phyloP scores from a whole-genome alignment of 2,797 vertebrate genomes.

The Epinephelus malabaricus region DNA sequence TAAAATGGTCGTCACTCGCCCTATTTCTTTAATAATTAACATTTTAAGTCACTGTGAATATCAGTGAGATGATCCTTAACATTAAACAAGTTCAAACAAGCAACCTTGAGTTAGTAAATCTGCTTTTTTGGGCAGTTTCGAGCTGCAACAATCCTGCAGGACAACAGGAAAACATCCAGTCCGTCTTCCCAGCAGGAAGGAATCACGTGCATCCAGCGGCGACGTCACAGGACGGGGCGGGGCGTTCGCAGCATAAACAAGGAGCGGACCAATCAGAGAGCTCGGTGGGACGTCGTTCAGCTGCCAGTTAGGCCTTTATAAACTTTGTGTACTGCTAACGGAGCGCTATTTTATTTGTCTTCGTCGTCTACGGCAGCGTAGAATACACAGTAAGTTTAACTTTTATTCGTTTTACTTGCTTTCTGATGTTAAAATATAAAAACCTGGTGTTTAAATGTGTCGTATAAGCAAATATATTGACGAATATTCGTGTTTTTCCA shows the following conservation, averaged over 20 bases:
- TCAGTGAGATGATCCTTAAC: not conserved
- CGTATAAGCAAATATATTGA: rapidly evolving
- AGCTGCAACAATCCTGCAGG: not conserved
- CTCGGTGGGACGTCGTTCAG: not conserved
- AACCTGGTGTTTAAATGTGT: rapidly evolving
- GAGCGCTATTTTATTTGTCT: not conserved
- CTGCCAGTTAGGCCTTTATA: conserved; percentile 69
- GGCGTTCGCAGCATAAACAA: conserved; percentile 16
- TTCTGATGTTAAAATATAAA: rapidly evolving
- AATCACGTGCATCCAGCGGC: conserved; percentile 76
- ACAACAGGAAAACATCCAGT: not conserved
- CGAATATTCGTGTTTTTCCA: rapidly evolving
- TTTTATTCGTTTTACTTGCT: rapidly evolving
- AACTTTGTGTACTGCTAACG: conserved; percentile 32
- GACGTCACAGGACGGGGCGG: conserved; percentile 40
- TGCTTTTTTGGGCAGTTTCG: rapidly evolving
- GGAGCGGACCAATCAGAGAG: conserved; percentile 74
- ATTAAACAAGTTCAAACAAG: not conserved
- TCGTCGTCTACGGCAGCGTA: rapidly evolving
- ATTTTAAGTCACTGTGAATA: no score
- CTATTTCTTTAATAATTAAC: not conserved
- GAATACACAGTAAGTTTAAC: conserved; percentile 54
- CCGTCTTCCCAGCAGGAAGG: not conserved
- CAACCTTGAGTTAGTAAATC: not conserved
- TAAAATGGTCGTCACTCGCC: not conserved